phyloP scores from a whole-genome alignment of 1,140 invertebrate species.

The Sesamia nonagrioides region DNA sequence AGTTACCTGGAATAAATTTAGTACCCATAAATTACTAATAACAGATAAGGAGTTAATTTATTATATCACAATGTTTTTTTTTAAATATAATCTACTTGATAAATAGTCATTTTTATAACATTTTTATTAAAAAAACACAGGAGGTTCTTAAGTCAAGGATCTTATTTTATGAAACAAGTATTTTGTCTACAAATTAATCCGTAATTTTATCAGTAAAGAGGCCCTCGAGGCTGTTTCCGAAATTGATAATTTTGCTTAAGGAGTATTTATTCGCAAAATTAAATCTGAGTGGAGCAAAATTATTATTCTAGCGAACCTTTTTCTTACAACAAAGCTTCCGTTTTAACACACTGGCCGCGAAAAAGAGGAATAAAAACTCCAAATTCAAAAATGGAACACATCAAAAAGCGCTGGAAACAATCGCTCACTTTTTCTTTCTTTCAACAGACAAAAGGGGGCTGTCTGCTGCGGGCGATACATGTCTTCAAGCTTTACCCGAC shows the following conservation, averaged over 20 bases:
- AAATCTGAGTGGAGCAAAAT: background rate
- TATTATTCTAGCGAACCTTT: background rate
- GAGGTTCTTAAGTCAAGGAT: background rate
- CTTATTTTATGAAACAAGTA: background rate
- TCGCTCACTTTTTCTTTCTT: constrained; percentile 50
- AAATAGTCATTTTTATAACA: too few species aligned
- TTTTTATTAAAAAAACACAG: too few species aligned
- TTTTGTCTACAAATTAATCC: background rate
- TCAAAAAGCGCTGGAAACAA: constrained; percentile 51
- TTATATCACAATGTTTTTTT: too few species aligned
- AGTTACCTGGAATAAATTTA: too few species aligned
- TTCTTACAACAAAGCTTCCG: background rate
- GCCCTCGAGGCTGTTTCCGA: background rate
- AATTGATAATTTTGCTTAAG: background rate
- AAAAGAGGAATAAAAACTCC: constrained; percentile 16
- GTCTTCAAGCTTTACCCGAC: constrained; percentile 39
- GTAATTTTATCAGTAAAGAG: background rate
- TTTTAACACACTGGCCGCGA: constrained; percentile 39
- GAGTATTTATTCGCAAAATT: background rate
- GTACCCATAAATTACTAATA: too few species aligned
- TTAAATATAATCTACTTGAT: too few species aligned
- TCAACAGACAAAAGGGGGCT: constrained; percentile 41
- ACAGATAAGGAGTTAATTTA: too few species aligned
- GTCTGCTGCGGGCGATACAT: constrained; percentile 44
- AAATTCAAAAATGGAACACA: constrained; percentile 46